These are phyloP conservation scores for Hydrocynus forskahlii DNA, from an alignment of 2,797 vertebrate genomes.

Conservation along the genomic window DNA sequence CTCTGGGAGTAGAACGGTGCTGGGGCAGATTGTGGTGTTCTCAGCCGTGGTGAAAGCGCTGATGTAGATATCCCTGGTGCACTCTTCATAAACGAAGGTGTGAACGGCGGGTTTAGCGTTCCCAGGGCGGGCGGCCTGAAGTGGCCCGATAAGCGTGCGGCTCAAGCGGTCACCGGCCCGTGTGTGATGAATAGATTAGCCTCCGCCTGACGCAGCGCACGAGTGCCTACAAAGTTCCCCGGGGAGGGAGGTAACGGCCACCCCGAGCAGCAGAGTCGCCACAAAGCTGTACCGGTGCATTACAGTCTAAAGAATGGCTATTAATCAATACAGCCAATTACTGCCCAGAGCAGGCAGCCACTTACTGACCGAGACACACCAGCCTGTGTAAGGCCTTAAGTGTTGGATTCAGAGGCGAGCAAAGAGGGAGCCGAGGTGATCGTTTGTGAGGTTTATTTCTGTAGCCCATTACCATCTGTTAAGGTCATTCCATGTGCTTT, in stretches of 20 bases:
- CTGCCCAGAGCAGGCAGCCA: constrained; percentile 14
- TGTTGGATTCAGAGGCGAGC: background rate
- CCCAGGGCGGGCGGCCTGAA: constrained; percentile 66
- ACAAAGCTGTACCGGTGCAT: constrained; percentile 75
- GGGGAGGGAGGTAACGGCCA: constrained; percentile 75
- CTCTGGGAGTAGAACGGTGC: constrained; percentile 32
- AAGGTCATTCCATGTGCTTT: no score
- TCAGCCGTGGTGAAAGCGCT: constrained; percentile 44
- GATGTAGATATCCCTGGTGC: constrained; percentile 45
- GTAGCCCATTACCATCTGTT: no score
- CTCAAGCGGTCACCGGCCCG: constrained; percentile 72
- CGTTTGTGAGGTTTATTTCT: background rate
- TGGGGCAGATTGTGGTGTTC: constrained; percentile 46
- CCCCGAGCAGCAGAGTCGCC: constrained; percentile 67
- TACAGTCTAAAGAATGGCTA: constrained; percentile 68
- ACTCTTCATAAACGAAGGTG: constrained; percentile 51
- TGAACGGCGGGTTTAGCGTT: constrained; percentile 49
- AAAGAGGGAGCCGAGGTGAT: background rate
- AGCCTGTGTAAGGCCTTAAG: background rate
- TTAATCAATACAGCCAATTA: constrained; percentile 76
- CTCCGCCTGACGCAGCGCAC: constrained; percentile 69
- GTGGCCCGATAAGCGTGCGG: constrained; percentile 73
- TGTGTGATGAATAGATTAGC: constrained; percentile 81
- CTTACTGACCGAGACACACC: background rate
- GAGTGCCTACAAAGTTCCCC: constrained; percentile 70